phyloP scores from a whole-genome alignment of 2,888 invertebrate genomes.

The Scelioninae gen. 1 region DNA sequence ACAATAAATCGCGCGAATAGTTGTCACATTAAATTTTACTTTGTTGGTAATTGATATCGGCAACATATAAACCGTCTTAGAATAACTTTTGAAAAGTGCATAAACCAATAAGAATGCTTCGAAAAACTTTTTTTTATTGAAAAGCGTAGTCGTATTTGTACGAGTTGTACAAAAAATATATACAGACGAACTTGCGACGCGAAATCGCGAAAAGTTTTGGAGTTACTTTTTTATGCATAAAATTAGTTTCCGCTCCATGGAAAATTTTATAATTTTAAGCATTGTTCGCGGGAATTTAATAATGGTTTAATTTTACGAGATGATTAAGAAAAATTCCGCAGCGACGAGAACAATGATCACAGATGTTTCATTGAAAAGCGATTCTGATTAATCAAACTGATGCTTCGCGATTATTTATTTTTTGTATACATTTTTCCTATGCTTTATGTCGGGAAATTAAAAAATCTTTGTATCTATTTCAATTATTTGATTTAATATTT shows the following conservation, averaged over 20 bases:
- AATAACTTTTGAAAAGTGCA: slow-evolving; percentile 23
- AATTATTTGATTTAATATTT: too few species aligned
- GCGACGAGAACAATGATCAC: slow-evolving; percentile 2
- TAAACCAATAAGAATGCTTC: slow-evolving; percentile 32
- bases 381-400: too few species aligned
- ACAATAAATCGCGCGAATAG: neutral
- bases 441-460: too few species aligned
- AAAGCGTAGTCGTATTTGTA: slow-evolving; percentile 13
- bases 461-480: too few species aligned
- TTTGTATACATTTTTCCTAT: too few species aligned
- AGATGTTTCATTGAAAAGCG: neutral
- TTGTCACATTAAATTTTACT: slow-evolving; percentile 2
- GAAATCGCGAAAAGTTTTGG: slow-evolving; percentile 12
- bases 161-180: slow-evolving; percentile 1
- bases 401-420: too few species aligned
- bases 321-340: neutral
- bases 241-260: slow-evolving; percentile 23
- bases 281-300: slow-evolving; percentile 24
- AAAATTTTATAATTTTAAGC: slow-evolving; percentile 16
- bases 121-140: slow-evolving; percentile 31
- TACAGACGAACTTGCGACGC: slow-evolving; percentile 26
- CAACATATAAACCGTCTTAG: neutral
- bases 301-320: slow-evolving; percentile 17
- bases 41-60: neutral
- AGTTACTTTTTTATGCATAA: slow-evolving; percentile 37